Base-by-base conservation (phyloP, 1,140 invertebrate species). In the Semibalanus balanoides region DNA sequence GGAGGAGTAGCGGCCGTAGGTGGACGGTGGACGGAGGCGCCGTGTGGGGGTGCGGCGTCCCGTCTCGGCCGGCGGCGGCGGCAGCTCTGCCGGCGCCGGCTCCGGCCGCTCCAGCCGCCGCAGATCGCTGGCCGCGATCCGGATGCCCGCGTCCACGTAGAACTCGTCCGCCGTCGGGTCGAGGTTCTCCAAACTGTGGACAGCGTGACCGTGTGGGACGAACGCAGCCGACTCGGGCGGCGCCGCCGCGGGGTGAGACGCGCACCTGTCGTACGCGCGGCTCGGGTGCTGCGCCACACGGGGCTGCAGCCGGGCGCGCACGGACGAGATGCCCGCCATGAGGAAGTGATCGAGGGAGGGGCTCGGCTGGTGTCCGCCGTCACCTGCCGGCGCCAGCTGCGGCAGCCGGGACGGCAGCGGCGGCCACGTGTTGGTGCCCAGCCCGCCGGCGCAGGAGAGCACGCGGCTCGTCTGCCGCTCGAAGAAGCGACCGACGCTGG, bases 141-240 rank as follows among this genome's bases (percentile, higher is more conserved):
- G 83, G 31, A 87, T 84, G 17, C 86, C 86, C 3, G 86, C 84
- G 75, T 87, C 86, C 11, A 87, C 84, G 75, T 86, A 82, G 78
- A 87, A 87, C 74, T 87, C 86, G 72, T 81, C 79, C 9, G 80
- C 79, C 22, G 78, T 77, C n/a, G 80, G 80, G 75, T 81, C 80
- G 73, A 81, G 77, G 51, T 80, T 76, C 64, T 80, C 79, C 72
- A 81, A 69, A 77, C 80, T 81, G 76, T 76, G 76, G 76, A 80
- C 73, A 77, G 78, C 76, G 76, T n/a, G 80, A 79, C 79, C 80
- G 79, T 77, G 80, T 80, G 40, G 80, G 80, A 74, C 80, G 79
- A 29, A 81, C 74, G 43, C 78, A 78, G 75, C 77, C 75, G 40
- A 80, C 79, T 29, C 77, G 78, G 74, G 76, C 11, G 40, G 22